A percentile compares a stretch with the other conserved stretches of the same genome.
Evolutionary conservation across 2,113 vertebrate genomes (phyloP).

Genomic region (Stigmatopora argus): DNA sequence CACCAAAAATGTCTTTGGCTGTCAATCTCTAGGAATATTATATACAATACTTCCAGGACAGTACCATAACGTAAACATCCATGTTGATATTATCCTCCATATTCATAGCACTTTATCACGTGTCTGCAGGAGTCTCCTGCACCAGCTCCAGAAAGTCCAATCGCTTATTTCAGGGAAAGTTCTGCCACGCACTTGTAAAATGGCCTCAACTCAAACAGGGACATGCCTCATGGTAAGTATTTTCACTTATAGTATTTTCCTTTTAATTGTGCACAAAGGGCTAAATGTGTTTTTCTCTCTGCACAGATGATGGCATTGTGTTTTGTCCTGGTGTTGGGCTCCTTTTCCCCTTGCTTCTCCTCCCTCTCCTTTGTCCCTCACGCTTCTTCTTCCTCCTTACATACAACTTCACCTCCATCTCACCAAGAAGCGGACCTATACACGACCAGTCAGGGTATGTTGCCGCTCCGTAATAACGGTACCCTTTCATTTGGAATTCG

Average conservation of each 20-base stretch:
- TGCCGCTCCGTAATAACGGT: not conserved
- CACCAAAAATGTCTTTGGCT: not conserved
- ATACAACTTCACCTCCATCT: conserved; percentile 74
- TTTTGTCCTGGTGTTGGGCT: conserved; percentile 93
- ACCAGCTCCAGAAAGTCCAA: conserved; percentile 65
- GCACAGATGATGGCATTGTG: conserved; percentile 89
- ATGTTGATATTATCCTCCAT: too few relatives aligned
- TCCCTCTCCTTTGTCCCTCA: conserved; percentile 78
- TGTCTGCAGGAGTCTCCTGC: conserved; percentile 55
- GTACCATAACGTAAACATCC: not conserved
- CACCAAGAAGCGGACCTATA: conserved; percentile 78
- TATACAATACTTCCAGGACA: not conserved
- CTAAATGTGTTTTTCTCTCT: conserved; percentile 10
- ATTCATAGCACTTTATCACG: too few relatives aligned
- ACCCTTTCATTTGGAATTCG: not conserved
- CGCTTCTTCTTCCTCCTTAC: conserved; percentile 49
- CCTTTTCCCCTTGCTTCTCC: conserved; percentile 87
- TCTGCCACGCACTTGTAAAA: conserved; percentile 56
- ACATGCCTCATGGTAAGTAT: conserved; percentile 58
- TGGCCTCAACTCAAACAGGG: conserved; percentile 64
- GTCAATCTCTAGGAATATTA: not conserved
- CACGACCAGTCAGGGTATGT: conserved; percentile 89
- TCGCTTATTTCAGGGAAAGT: conserved; percentile 60
- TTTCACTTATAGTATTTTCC: not conserved
- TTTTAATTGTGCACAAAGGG: not conserved